These are phyloP conservation scores for Macaria notata DNA, from an alignment of 2,888 invertebrate species.

Conservation along the genomic window DNA sequence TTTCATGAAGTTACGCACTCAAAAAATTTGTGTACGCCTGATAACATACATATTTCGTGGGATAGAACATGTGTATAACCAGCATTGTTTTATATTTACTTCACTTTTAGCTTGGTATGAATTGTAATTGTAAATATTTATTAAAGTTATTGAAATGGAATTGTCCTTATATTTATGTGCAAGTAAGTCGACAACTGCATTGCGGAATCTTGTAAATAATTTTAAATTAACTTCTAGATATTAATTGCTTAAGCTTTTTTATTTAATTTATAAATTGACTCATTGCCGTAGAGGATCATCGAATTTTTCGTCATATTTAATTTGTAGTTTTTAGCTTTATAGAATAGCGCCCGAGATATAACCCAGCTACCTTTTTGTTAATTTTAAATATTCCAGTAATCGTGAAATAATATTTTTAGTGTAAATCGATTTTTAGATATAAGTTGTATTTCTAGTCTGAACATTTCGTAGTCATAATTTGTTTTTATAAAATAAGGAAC, in stretches of 20 bases:
- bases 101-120: constrained; percentile 39
- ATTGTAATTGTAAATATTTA: constrained; percentile 64
- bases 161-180: constrained; percentile 57
- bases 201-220: constrained; percentile 72
- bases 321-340: constrained; percentile 24
- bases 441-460: constrained; percentile 76
- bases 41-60: too few species aligned
- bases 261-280: constrained; percentile 38
- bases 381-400: constrained; percentile 44
- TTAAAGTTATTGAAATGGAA: constrained; percentile 63
- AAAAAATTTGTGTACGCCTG: too few species aligned
- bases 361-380: constrained; percentile 47
- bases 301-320: constrained; percentile 43
- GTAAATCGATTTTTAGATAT: constrained; percentile 46
- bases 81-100: too few species aligned
- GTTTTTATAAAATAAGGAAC: constrained; percentile 47
- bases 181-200: constrained; percentile 46
- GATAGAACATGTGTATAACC: too few species aligned
- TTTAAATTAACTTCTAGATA: constrained; percentile 51
- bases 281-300: constrained; percentile 47
- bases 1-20: too few species aligned
- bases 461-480: constrained; percentile 69
- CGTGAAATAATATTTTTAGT: constrained; percentile 43
- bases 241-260: constrained; percentile 20
- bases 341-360: constrained; percentile 41